phyloP scores from a whole-genome alignment of 1,140 invertebrate genomes.

The Pygmarrhopalites habei region DNA sequence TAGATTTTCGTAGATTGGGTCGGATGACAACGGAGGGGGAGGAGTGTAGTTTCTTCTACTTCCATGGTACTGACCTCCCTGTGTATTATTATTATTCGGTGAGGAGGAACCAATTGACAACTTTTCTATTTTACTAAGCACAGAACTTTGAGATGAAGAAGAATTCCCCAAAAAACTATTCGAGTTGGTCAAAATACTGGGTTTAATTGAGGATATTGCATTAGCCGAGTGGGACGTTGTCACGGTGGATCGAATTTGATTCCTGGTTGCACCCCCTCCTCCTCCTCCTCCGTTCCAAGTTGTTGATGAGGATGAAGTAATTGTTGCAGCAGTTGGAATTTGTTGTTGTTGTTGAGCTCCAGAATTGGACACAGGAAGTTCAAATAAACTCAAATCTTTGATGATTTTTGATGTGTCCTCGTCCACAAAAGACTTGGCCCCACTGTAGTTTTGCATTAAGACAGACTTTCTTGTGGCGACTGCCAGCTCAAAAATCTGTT shows the following conservation, averaged over 20 bases:
- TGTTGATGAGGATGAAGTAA: too few species aligned
- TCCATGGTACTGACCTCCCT: background rate
- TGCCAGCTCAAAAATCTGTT: too few species aligned
- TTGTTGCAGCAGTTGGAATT: too few species aligned
- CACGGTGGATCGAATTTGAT: too few species aligned
- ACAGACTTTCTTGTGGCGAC: background rate
- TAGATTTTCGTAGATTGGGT: conserved; percentile 34
- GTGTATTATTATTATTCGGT: background rate
- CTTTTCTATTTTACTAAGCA: conserved; percentile 10
- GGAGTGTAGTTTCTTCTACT: conserved; percentile 1
- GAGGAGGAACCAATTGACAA: background rate
- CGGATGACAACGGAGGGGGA: background rate
- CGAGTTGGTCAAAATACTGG: too few species aligned
- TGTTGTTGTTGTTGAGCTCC: too few species aligned
- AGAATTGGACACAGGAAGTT: conserved; percentile 7
- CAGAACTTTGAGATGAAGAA: background rate
- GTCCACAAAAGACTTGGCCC: conserved; percentile 13
- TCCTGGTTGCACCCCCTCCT: too few species aligned
- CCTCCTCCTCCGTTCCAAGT: too few species aligned
- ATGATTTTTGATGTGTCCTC: conserved; percentile 25
- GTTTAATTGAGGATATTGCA: too few species aligned
- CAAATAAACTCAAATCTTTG: conserved; percentile 26
- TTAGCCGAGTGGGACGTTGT: too few species aligned
- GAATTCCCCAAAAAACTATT: background rate
- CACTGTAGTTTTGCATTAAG: background rate